phyloP scores from a whole-genome alignment of 2,797 vertebrate species.

The Microctenopoma lineatum region DNA sequence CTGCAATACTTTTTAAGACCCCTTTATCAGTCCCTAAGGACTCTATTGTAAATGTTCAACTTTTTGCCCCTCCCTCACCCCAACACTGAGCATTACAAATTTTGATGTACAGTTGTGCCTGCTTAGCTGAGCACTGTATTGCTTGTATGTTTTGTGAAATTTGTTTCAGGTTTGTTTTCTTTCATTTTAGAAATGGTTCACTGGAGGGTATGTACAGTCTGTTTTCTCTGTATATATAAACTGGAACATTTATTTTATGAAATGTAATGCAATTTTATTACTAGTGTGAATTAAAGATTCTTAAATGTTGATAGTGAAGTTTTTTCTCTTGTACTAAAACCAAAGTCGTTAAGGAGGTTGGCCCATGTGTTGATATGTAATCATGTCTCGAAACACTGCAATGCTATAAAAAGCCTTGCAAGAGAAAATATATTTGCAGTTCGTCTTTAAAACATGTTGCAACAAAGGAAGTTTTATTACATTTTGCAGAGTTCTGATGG shows the following conservation, averaged over 20 bases:
- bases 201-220: slow-evolving; percentile 98
- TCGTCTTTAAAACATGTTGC: slow-evolving; percentile 74
- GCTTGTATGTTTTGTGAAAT: slow-evolving; percentile 98
- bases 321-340: slow-evolving; percentile 78
- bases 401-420: slow-evolving; percentile 65
- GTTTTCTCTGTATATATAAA: slow-evolving; percentile 99
- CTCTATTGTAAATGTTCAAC: slow-evolving; percentile 91
- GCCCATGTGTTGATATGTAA: slow-evolving; percentile 73
- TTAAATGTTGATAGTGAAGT: slow-evolving; percentile 93
- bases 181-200: slow-evolving; percentile 85
- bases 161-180: slow-evolving; percentile 81
- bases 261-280: slow-evolving; percentile 99
- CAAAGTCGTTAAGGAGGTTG: slow-evolving; percentile 75
- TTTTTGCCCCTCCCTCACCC: slow-evolving; percentile 85
- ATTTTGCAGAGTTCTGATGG: slow-evolving; percentile 77
- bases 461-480: slow-evolving; percentile 77
- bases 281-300: slow-evolving; percentile 99
- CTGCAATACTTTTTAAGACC: slow-evolving; percentile 95
- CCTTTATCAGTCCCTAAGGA: slow-evolving; percentile 91
- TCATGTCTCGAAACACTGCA: slow-evolving; percentile 70
- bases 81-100: slow-evolving; percentile 95
- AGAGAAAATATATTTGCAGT: slow-evolving; percentile 71
- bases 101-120: slow-evolving; percentile 96
- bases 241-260: slow-evolving; percentile 99
- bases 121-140: slow-evolving; percentile 97